Conservation (phyloP, 2,888 invertebrate species). For the Hylaea fasciaria region DNA sequence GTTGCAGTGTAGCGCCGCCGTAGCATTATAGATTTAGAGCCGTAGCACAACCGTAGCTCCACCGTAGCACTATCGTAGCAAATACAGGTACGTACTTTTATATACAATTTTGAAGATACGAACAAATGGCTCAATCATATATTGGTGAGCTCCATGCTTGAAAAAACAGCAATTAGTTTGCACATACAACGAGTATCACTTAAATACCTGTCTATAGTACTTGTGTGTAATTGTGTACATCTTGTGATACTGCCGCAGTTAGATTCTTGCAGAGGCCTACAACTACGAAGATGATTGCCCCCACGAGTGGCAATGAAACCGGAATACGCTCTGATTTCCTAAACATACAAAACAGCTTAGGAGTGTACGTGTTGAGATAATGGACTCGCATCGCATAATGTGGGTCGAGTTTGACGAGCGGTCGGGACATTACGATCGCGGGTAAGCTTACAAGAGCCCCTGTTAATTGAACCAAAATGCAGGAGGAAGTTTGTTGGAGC, state of each 20-base stretch:
- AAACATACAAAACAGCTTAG: slow-evolving; percentile 36
- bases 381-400: slow-evolving; percentile 40
- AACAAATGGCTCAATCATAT: too few species aligned
- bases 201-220: too few species aligned
- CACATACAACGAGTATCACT: too few species aligned
- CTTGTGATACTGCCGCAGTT: slow-evolving; percentile 5
- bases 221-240: too few species aligned
- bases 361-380: slow-evolving; percentile 42
- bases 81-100: too few species aligned
- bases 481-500: slow-evolving; percentile 58
- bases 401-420: slow-evolving; percentile 44
- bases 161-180: too few species aligned
- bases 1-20: slow-evolving; percentile 4
- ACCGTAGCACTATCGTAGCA: slow-evolving; percentile 17
- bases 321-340: slow-evolving; percentile 25
- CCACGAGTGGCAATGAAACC: slow-evolving; percentile 17
- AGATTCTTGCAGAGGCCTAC: not conserved
- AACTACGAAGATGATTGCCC: slow-evolving; percentile 5
- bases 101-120: too few species aligned
- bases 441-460: slow-evolving; percentile 44
- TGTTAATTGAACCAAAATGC: slow-evolving; percentile 55
- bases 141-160: too few species aligned
- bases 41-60: slow-evolving; percentile 10
- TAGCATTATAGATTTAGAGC: not conserved
- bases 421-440: slow-evolving; percentile 45